Conservation (phyloP, 2,113 vertebrate genomes). For the Pseudopodoces humilis region DNA sequence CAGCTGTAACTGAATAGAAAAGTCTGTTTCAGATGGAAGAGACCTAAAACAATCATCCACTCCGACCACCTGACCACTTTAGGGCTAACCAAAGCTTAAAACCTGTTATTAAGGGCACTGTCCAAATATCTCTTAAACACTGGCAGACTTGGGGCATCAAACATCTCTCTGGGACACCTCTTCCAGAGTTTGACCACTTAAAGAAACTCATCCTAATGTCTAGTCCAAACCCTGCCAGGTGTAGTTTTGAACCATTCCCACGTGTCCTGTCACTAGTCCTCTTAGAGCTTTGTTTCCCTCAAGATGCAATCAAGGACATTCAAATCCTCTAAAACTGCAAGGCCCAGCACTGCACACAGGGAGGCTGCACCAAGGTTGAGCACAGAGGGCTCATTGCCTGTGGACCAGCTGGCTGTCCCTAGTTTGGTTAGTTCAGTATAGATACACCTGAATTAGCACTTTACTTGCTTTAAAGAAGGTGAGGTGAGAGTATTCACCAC, state of each 20-base stretch:
- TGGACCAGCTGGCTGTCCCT: not conserved
- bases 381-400: fast-evolving
- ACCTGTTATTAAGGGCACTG: not conserved
- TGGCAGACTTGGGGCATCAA: fast-evolving
- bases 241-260: not conserved
- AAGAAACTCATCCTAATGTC: not conserved
- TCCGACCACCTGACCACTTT: not conserved
- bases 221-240: not conserved
- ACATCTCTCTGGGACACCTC: not conserved
- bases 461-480: not conserved
- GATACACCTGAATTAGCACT: not conserved
- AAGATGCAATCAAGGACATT: not conserved
- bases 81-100: not conserved
- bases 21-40: not conserved
- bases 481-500: not conserved
- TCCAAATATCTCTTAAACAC: not conserved
- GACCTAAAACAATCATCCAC: not conserved
- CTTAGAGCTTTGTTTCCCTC: not conserved
- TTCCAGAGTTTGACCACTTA: not conserved
- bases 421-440: not conserved
- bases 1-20: not conserved
- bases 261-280: fast-evolving
- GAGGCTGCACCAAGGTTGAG: fast-evolving
- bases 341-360: too few relatives aligned
- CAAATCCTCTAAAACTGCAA: not conserved